Conservation (phyloP, 2,888 invertebrate species). For the Chelonus formosanus region DNA sequence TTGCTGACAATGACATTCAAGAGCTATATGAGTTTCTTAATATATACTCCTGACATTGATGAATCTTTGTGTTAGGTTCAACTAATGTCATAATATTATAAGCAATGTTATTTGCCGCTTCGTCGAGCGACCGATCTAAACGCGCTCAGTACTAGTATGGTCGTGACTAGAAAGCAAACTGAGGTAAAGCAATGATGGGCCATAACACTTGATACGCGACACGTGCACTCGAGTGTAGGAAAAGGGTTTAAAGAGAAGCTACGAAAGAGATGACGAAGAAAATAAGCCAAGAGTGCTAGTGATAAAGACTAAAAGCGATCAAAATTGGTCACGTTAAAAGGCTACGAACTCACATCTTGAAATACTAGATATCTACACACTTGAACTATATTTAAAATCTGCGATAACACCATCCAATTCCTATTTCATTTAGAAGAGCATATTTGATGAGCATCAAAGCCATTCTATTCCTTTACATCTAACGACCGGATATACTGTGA, state of each 20-base stretch:
- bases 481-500: too few relatives aligned
- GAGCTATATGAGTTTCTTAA: too few relatives aligned
- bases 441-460: too few relatives aligned
- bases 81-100: constrained; percentile 27
- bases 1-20: too few relatives aligned
- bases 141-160: constrained; percentile 2
- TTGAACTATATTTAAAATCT: too few relatives aligned
- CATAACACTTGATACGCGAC: constrained; percentile 21
- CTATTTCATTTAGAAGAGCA: too few relatives aligned
- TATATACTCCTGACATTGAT: constrained; percentile 7
- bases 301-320: constrained; percentile 38
- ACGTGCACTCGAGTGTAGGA: constrained; percentile 21
- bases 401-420: too few relatives aligned
- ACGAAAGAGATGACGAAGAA: constrained; percentile 28
- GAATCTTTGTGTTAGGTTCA: not conserved
- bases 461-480: too few relatives aligned
- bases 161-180: constrained; percentile 25
- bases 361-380: constrained; percentile 56
- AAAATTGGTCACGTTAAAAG: constrained; percentile 39
- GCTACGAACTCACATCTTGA: constrained; percentile 44
- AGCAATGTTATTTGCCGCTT: constrained; percentile 36
- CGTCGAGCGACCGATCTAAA: constrained; percentile 28
- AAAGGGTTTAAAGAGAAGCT: constrained; percentile 24
- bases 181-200: constrained; percentile 16
- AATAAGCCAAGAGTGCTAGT: constrained; percentile 26